Conservation (phyloP, 2,113 vertebrate genomes). For the Periophthalmus modestus region DNA sequence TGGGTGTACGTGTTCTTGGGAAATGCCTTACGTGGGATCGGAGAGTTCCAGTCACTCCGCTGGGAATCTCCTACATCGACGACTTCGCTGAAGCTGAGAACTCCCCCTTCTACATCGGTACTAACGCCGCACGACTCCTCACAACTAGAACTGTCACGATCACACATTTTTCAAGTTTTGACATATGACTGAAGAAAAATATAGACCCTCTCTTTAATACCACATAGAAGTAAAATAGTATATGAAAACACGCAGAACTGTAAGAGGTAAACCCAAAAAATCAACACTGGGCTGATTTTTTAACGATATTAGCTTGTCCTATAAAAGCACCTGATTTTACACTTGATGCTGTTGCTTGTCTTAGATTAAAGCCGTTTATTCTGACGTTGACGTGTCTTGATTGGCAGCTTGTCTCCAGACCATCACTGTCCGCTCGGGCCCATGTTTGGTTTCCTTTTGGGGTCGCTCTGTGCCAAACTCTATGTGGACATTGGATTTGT, state of each 20-base stretch:
- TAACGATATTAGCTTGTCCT: no score
- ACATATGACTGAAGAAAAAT: no score
- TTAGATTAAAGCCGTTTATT: neutral
- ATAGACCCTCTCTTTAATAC: no score
- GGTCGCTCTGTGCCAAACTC: conserved; percentile 82
- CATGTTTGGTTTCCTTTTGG: conserved; percentile 82
- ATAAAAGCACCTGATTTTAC: no score
- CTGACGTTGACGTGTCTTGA: neutral
- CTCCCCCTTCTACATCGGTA: conserved; percentile 88
- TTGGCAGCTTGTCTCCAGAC: conserved; percentile 83
- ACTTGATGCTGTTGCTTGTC: no score
- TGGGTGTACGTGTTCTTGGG: conserved; percentile 91
- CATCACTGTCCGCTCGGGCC: conserved; percentile 84
- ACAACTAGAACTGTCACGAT: no score
- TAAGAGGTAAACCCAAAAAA: no score
- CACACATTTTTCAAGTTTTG: no score
- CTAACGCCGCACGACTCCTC: conserved; percentile 1
- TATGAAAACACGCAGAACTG: no score
- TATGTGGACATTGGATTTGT: conserved; percentile 94
- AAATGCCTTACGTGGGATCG: conserved; percentile 88
- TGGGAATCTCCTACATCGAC: conserved; percentile 92
- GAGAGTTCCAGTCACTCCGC: conserved; percentile 86
- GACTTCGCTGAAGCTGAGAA: conserved; percentile 88
- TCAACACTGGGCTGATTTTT: no score
- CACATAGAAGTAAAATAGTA: no score